These are phyloP conservation scores for Cephalopterus ornatus DNA, from an alignment of 2,113 vertebrate genomes.

Conservation along the genomic window DNA sequence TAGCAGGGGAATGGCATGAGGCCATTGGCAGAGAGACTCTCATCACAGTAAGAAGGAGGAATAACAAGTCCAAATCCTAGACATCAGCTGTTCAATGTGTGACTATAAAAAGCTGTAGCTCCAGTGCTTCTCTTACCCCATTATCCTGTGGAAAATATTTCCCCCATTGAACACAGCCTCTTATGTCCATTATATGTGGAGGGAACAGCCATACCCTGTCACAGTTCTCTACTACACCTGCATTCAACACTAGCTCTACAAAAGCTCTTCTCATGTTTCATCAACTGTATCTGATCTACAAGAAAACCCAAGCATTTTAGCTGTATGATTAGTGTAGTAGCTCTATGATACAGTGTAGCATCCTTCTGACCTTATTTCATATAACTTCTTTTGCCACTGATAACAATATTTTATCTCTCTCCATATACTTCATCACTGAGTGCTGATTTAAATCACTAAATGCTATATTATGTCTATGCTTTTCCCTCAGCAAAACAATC, in stretches of 20 bases:
- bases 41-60: not conserved
- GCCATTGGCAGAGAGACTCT: not conserved
- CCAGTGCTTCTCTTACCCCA: not conserved
- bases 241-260: not conserved
- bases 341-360: not conserved
- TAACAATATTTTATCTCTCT: not conserved
- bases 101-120: not conserved
- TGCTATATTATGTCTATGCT: not conserved
- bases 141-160: not conserved
- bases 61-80: not conserved
- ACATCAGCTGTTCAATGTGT: not conserved
- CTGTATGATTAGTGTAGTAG: not conserved
- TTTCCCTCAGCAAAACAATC: not conserved
- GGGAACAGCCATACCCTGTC: not conserved
- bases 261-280: not conserved
- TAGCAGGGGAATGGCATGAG: not conserved
- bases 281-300: not conserved
- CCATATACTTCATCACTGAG: not conserved
- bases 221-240: not conserved
- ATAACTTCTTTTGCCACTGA: not conserved
- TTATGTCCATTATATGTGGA: not conserved
- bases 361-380: not conserved
- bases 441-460: not conserved
- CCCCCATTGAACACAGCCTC: not conserved
- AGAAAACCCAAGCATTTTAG: not conserved